Conservation (phyloP, 1,140 invertebrate genomes). For the Anoplophora glabripennis region DNA sequence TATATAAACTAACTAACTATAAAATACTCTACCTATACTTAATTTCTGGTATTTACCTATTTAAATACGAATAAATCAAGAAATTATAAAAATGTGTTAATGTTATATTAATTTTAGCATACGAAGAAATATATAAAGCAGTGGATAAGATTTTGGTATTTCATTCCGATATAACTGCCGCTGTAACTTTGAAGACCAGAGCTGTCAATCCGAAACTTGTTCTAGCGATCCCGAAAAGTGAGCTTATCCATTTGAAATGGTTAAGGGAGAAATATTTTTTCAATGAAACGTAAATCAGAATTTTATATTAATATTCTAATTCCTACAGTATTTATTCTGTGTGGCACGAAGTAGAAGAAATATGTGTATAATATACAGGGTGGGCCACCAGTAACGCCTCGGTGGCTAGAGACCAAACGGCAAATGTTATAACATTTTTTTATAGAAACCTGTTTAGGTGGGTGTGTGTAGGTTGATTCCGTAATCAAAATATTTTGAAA, state of each 20-base stretch:
- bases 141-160: not conserved
- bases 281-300: not conserved
- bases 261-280: conserved; percentile 10
- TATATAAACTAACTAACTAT: too few species aligned
- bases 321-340: not conserved
- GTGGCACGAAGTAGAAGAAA: too few species aligned
- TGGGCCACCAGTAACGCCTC: too few species aligned
- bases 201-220: conserved; percentile 17
- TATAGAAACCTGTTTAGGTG: too few species aligned
- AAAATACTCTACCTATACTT: too few species aligned
- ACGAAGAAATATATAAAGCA: conserved; percentile 15
- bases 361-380: too few species aligned
- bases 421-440: too few species aligned
- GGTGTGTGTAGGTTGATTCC: too few species aligned
- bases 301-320: not conserved
- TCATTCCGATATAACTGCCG: conserved; percentile 23
- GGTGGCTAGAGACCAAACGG: too few species aligned
- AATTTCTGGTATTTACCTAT: too few species aligned
- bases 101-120: conserved; percentile 4
- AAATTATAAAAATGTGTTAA: not conserved
- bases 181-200: conserved; percentile 18
- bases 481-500: too few species aligned
- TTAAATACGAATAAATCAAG: not conserved
- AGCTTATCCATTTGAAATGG: conserved; percentile 12
- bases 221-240: conserved; percentile 16